Base-by-base conservation (phyloP, 2,888 invertebrate species). In the Catocala fraxini region DNA sequence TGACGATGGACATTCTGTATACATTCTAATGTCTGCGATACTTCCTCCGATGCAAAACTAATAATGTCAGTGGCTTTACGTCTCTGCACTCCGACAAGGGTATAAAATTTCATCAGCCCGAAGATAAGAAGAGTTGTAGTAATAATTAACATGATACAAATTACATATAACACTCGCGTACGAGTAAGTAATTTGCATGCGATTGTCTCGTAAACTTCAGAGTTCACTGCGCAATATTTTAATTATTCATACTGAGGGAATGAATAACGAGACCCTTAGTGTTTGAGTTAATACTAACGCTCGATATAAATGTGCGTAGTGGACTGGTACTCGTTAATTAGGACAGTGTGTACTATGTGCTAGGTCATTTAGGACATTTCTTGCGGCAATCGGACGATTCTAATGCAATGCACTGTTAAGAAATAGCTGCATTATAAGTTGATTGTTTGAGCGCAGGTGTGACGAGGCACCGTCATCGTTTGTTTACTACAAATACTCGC, bases 221-320 rank as follows among this genome's bases (percentile, higher is more conserved):
- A 81, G 73, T 82, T 82, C 76, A 84, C 80, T 83, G 84, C 83
- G 81, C 78, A 86, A 83, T 85, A 83, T 81, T 80, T 82, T 80
- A 80, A 80, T 78, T 79, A 78, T 79, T 74, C 68, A 76, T 69
- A 68, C 70, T 65, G 63, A 43, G 41, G 61, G 71, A 79, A 73
- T 81, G 67, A 82, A 72, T 78, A 73, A 76, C 61, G 74, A 78
- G 69, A 63, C 63, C 68, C 60, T 72, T 66, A 70, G 65, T 63
- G 56, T 65, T 71, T 59, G 59, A 70, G 46, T 78, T 73, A 65
- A 61, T 77, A 66, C 65, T 69, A 65, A 65, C 51, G 53, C 65
- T 51, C 56, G 48, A 56, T 63, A 58, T 70, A 60, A 71, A 67
- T 71, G 65, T 63, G 63, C 59, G 67, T 59, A 60, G 35, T 6